Conservation (phyloP, 1,140 invertebrate genomes). For the Thalassaphorura encarpata region DNA sequence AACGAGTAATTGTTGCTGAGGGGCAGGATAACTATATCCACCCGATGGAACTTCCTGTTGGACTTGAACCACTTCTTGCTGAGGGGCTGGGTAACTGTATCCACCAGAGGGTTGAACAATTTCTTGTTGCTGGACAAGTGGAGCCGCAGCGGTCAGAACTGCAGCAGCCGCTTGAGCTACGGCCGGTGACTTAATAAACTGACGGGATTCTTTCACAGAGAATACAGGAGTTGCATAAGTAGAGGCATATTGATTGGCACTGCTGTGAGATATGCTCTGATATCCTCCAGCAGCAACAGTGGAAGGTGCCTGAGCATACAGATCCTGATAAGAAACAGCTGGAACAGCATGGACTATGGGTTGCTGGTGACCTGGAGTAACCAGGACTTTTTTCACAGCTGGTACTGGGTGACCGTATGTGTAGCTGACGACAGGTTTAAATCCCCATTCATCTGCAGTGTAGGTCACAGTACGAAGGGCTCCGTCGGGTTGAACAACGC, state of each 20-base stretch:
- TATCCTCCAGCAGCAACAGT: background rate
- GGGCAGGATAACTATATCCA: too few relatives aligned
- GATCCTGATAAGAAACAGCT: conserved; percentile 9
- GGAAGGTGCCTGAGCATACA: background rate
- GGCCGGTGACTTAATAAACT: background rate
- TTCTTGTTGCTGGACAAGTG: conserved; percentile 10
- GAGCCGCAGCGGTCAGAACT: conserved; percentile 1
- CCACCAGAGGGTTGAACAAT: too few relatives aligned
- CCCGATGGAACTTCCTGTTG: too few relatives aligned
- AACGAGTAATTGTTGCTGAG: too few relatives aligned
- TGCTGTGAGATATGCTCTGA: background rate
- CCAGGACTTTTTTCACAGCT: background rate
- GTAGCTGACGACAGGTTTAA: conserved; percentile 27
- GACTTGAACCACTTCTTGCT: too few relatives aligned
- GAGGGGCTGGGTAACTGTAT: too few relatives aligned
- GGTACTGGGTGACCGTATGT: conserved; percentile 16
- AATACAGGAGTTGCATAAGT: conserved; percentile 2
- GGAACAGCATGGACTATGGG: background rate
- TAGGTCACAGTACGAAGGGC: conserved; percentile 23
- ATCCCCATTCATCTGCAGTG: conserved; percentile 27
- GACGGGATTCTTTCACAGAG: conserved; percentile 1
- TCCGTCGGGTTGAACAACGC: conserved; percentile 30
- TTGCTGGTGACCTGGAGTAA: background rate
- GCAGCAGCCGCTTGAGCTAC: background rate
- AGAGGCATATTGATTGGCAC: conserved; percentile 3